Percentiles rank a stretch among this genome's conserved stretches.
These are phyloP conservation scores for Actinia tenebrosa DNA, from an alignment of 64 coral and sea anemone genomes.

Conservation along the genomic window DNA sequence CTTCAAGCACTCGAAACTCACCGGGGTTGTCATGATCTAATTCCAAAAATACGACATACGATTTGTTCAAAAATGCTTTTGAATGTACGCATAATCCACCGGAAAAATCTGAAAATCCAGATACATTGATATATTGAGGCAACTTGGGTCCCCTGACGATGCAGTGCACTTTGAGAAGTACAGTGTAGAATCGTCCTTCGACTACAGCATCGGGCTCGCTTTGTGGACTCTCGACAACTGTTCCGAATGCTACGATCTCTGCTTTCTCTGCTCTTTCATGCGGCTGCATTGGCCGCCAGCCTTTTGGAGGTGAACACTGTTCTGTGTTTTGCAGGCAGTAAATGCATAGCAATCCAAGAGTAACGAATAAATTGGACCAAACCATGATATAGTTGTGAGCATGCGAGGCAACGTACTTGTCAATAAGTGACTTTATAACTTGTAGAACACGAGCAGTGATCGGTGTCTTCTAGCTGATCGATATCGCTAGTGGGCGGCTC, in stretches of 20 bases:
- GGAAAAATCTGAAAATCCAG: slow-evolving; percentile 61
- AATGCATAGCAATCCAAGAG: slow-evolving; percentile 19
- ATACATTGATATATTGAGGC: slow-evolving; percentile 70
- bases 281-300: slow-evolving; percentile 39
- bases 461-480: neutral
- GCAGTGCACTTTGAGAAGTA: slow-evolving; percentile 71
- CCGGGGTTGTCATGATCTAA: slow-evolving; percentile 10
- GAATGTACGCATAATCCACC: slow-evolving; percentile 77
- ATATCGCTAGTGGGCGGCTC: slow-evolving; percentile 57
- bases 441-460: neutral
- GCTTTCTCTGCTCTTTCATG: slow-evolving; percentile 62
- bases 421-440: slow-evolving; percentile 7
- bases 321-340: neutral
- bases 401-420: neutral
- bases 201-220: neutral
- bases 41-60: slow-evolving; percentile 70
- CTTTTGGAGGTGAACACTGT: slow-evolving; percentile 67
- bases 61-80: slow-evolving; percentile 67
- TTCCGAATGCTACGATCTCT: slow-evolving; percentile 69
- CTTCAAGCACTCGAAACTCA: slow-evolving; percentile 52
- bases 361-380: slow-evolving; percentile 15
- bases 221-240: slow-evolving; percentile 61
- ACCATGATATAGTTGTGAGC: slow-evolving; percentile 15
- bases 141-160: slow-evolving; percentile 65
- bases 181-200: slow-evolving; percentile 50